Conservation (phyloP, 2,888 invertebrate genomes). For the Ligdia adustata region DNA sequence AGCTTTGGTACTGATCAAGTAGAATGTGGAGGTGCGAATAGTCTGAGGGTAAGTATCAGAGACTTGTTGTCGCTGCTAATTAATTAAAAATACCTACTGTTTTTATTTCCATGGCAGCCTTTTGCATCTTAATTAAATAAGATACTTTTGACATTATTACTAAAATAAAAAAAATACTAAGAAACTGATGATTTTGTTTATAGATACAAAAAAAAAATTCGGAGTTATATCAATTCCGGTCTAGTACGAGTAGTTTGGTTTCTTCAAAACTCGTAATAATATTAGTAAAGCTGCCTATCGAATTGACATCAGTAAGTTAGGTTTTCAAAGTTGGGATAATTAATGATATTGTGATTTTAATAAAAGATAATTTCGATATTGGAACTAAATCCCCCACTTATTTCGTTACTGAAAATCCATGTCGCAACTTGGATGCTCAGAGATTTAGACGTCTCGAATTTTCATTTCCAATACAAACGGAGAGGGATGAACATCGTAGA, state of each 20-base stretch:
- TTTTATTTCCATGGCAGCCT: conserved; percentile 12
- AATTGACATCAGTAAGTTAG: neutral
- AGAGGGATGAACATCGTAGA: conserved; percentile 14
- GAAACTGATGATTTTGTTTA: no score
- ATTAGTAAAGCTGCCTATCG: no score
- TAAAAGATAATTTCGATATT: conserved; percentile 16
- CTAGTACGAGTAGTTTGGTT: no score
- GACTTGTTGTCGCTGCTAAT: conserved; percentile 21
- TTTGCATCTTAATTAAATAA: conserved; percentile 19
- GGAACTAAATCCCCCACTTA: conserved; percentile 19
- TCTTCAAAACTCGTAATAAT: no score
- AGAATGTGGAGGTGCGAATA: conserved; percentile 4
- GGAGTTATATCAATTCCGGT: no score
- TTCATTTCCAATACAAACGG: conserved; percentile 33
- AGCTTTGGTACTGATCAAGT: conserved; percentile 4
- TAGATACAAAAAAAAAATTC: no score
- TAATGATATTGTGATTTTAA: no score
- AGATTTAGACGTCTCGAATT: conserved; percentile 32
- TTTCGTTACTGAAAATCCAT: conserved; percentile 28
- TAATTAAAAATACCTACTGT: conserved; percentile 32
- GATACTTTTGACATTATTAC: no score
- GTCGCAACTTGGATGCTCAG: conserved; percentile 18
- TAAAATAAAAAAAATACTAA: no score
- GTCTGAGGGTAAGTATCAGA: conserved; percentile 25
- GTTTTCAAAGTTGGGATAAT: conserved; percentile 7